phyloP scores from a whole-genome alignment of 2,797 vertebrate genomes.

The Cottoperca gobio region DNA sequence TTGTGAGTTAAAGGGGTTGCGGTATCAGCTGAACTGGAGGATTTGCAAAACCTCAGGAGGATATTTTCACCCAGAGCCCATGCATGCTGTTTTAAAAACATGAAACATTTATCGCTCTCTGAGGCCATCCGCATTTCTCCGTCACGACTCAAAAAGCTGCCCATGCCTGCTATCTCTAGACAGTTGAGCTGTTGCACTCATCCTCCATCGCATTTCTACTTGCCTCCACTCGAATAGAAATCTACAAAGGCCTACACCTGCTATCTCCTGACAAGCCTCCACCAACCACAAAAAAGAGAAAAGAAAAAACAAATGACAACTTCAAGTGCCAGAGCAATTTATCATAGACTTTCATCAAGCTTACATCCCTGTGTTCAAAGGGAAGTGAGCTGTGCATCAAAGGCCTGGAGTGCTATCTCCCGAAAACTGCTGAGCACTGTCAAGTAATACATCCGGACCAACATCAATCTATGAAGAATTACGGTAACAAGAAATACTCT shows the following conservation, averaged over 20 bases:
- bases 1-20: neutral
- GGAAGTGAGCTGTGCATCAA: conserved; percentile 27
- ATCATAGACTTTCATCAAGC: conserved; percentile 29
- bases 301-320: neutral
- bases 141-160: neutral
- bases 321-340: conserved; percentile 1
- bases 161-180: conserved; percentile 7
- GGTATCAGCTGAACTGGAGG: neutral
- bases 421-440: neutral
- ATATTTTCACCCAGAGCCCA: neutral
- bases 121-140: conserved; percentile 13
- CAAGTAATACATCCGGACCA: conserved; percentile 1
- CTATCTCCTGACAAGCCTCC: conserved; percentile 32
- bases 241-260: conserved; percentile 39
- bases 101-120: neutral
- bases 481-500: too few relatives aligned
- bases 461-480: neutral
- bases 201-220: conserved; percentile 1
- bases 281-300: neutral
- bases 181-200: neutral
- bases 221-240: conserved; percentile 22
- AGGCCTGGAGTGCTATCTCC: conserved; percentile 11
- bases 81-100: neutral
- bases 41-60: conserved; percentile 9
- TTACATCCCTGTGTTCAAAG: conserved; percentile 21